Evolutionary conservation across 2,888 invertebrate species (phyloP), one percentile per base, ranked within the genome.

Genomic region (Caenorhabditis uteleia): DNA sequence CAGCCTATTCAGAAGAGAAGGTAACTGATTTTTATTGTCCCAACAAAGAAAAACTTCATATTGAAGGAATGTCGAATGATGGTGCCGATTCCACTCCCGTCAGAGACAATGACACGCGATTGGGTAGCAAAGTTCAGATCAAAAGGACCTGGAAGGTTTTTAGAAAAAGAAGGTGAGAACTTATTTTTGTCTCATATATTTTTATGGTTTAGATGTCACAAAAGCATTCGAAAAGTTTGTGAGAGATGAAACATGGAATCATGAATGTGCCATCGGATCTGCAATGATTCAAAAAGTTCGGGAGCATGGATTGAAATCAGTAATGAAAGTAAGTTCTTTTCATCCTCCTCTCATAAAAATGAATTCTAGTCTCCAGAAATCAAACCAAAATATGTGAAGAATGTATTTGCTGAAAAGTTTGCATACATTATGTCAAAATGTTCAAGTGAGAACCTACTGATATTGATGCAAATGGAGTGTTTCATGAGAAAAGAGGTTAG

Each of bases 401-500:
- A 45, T 25, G 31, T 36, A 14, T 65, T 65, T 38, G 54, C 53
- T 16, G 55, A 65, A 26, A 65, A 65, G 34, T 65, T 65, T 34
- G 42, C 36, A 16, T 59, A 20, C 10, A 44, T 65, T 4, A 55
- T 59, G 5, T 26, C 39, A 20, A 51, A 65, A 6, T 53, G 65
- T 33, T 59, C 59, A n/a, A 55, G 59, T 20, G 50, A 65, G 27
- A 65, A 54, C 21, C 26, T 65, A 20, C 36, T 65, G 8, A 50
- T 55, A 3, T 21, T 65, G 27, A 70, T 79, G 57, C 31, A 67
- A 27, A 75, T 66, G 47, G 78, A 79, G 49, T 46, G 59, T 3
- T 54, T 68, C 29, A 79, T 79, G 78, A 65, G 68, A 21, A 68
- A 74, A 23, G 71, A 80, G n/a, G n/a, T n/a, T n/a, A n/a, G n/a